Evolutionary conservation across 1,140 invertebrate species (phyloP).

Genomic region (Centruroides vittatus): DNA sequence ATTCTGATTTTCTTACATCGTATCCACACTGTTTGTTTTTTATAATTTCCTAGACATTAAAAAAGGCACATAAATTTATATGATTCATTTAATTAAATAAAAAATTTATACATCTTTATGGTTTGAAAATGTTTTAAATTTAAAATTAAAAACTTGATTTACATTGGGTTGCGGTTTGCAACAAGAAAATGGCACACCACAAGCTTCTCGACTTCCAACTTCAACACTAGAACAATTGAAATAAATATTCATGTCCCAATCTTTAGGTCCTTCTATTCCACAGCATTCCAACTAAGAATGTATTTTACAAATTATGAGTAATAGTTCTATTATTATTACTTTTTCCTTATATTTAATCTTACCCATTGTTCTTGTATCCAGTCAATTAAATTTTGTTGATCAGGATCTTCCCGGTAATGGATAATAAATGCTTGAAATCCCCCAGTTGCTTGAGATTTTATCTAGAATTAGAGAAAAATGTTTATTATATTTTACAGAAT

Average conservation of each 20-base stretch:
- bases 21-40: slow-evolving; percentile 77
- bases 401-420: slow-evolving; percentile 91
- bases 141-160: slow-evolving; percentile 26
- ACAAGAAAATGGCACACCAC: slow-evolving; percentile 95
- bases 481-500: neutral
- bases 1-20: slow-evolving; percentile 70
- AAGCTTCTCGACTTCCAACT: slow-evolving; percentile 84
- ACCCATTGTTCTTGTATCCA: slow-evolving; percentile 98
- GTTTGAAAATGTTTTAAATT: neutral
- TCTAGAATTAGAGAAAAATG: slow-evolving; percentile 34
- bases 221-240: slow-evolving; percentile 87
- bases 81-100: neutral
- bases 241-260: slow-evolving; percentile 95
- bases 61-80: neutral
- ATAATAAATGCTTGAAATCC: slow-evolving; percentile 88
- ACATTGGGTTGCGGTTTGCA: slow-evolving; percentile 70
- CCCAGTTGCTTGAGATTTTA: slow-evolving; percentile 77
- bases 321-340: no score
- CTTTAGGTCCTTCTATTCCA: slow-evolving; percentile 83
- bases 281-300: slow-evolving; percentile 68
- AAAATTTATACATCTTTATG: neutral
- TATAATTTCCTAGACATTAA: slow-evolving; percentile 43
- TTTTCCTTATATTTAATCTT: slow-evolving; percentile 18
- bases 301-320: slow-evolving; percentile 2
- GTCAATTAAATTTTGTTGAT: slow-evolving; percentile 95